Conservation (phyloP, 2,888 invertebrate genomes). For the Byasa hedistus region DNA sequence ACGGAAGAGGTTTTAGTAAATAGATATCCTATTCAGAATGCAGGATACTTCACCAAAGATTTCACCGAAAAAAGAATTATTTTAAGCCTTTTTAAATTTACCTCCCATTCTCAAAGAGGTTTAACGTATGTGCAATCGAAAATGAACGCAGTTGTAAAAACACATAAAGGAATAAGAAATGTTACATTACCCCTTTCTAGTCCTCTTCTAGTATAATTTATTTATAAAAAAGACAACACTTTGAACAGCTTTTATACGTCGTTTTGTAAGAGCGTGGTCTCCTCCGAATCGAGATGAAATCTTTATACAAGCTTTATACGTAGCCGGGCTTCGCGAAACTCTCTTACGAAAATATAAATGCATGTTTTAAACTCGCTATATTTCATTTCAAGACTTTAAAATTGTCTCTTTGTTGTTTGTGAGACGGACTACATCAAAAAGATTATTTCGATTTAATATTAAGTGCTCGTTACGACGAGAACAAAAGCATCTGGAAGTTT, state of each 20-base stretch:
- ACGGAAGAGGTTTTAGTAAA: too few relatives aligned
- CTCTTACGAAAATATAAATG: not conserved
- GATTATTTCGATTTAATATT: slow-evolving; percentile 1
- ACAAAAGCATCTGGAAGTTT: slow-evolving; percentile 11
- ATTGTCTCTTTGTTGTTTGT: not conserved
- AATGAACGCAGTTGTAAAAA: too few relatives aligned
- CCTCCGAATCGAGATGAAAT: not conserved
- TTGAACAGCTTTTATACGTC: not conserved
- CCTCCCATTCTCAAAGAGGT: too few relatives aligned
- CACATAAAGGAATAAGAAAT: not conserved
- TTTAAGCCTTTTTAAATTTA: too few relatives aligned
- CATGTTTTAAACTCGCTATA: not conserved
- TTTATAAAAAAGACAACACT: not conserved
- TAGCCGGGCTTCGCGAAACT: not conserved
- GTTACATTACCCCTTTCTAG: not conserved
- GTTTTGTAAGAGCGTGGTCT: not conserved
- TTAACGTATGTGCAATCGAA: too few relatives aligned
- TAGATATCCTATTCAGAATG: too few relatives aligned
- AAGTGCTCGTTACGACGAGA: not conserved
- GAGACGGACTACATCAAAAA: not conserved
- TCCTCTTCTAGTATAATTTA: not conserved
- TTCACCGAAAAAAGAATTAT: too few relatives aligned
- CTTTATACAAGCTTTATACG: not conserved
- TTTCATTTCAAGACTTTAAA: not conserved
- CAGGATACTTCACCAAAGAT: too few relatives aligned